Evolutionary conservation across 2,797 vertebrate species (phyloP), one percentile per base, ranked within the genome.

Genomic region (Mus spretus): DNA sequence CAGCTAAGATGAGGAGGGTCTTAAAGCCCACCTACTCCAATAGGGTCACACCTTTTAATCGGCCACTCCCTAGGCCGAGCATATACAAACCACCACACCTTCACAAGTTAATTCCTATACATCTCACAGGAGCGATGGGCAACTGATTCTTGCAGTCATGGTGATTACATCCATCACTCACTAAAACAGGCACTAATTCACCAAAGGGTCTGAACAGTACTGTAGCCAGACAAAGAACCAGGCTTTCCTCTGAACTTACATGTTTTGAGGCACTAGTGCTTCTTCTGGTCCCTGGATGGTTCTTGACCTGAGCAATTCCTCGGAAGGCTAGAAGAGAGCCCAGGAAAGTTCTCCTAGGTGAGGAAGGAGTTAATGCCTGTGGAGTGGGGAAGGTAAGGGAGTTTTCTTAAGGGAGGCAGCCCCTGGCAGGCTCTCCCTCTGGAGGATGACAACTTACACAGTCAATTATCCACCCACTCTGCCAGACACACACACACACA

Each of bases 311-410:
- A 82, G n/a, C 50, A 61, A 63, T 57, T 31, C 22, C 67, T 24
- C 14, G 40, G 34, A 70, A 55, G 12, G 55, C 74, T 31, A 2
- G 34, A 55, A 78, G 75, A 91, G 57, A 79, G 26, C 47, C 22
- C 65, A 72, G 13, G 22, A 34, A 72, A 26, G 4, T 2, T 37
- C n/a, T 10, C 50, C 65, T 74, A 55, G 8, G 47, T 72, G 34
- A 87, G 1, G 47, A 57, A 87, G 10, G 47, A 57, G 47, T 53
- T 19, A 8, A 55, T 37, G 65, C 34, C 22, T 72, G 5, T 28
- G 17, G 6, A 6, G 28, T 0, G 1, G 13, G 0, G 65, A 8
- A 0, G 65, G 34, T 2, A 12, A 28, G 19, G 31, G 11, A 31
- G 11, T 5, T 28, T 22, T 50, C 17, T 67, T 55, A 53, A 72